Evolutionary conservation across 92 coral and sea anemone genomes (phyloP).

Genomic region (Parazoanthus darwini): DNA sequence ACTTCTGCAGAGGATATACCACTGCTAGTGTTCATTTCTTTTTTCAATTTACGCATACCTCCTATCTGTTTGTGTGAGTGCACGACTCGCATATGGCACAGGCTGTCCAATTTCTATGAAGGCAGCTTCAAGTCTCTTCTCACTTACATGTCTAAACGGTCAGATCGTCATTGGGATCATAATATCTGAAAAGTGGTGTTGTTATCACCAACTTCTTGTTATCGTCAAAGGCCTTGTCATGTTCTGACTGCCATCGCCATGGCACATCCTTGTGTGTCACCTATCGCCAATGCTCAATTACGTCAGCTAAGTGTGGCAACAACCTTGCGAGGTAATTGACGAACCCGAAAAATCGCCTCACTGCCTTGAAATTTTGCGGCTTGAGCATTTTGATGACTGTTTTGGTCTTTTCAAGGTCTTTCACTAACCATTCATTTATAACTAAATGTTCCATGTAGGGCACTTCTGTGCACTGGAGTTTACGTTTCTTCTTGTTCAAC

Average conservation of each 20-base stretch:
- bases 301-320: slow-evolving; percentile 47
- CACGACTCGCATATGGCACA: slow-evolving; percentile 48
- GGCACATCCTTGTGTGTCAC: slow-evolving; percentile 38
- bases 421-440: slow-evolving; percentile 20
- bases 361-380: slow-evolving; percentile 28
- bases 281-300: slow-evolving; percentile 43
- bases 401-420: slow-evolving; percentile 23
- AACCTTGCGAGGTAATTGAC: slow-evolving; percentile 52
- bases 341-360: slow-evolving; percentile 23
- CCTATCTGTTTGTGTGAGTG: slow-evolving; percentile 44
- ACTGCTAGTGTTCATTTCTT: slow-evolving; percentile 58
- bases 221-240: slow-evolving; percentile 43
- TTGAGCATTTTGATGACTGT: slow-evolving; percentile 35
- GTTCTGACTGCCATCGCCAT: slow-evolving; percentile 49
- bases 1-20: slow-evolving; percentile 50
- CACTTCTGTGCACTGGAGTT: neutral
- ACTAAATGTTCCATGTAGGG: slow-evolving; percentile 36
- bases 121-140: slow-evolving; percentile 57
- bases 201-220: slow-evolving; percentile 44
- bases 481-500: slow-evolving; percentile 22
- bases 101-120: slow-evolving; percentile 53
- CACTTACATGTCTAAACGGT: slow-evolving; percentile 60
- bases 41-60: slow-evolving; percentile 51
- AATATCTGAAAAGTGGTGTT: slow-evolving; percentile 54
- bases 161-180: slow-evolving; percentile 53